Evolutionary conservation across 2,888 invertebrate genomes (phyloP), one percentile per base, ranked within the genome.

Genomic region (Nomada flava): DNA sequence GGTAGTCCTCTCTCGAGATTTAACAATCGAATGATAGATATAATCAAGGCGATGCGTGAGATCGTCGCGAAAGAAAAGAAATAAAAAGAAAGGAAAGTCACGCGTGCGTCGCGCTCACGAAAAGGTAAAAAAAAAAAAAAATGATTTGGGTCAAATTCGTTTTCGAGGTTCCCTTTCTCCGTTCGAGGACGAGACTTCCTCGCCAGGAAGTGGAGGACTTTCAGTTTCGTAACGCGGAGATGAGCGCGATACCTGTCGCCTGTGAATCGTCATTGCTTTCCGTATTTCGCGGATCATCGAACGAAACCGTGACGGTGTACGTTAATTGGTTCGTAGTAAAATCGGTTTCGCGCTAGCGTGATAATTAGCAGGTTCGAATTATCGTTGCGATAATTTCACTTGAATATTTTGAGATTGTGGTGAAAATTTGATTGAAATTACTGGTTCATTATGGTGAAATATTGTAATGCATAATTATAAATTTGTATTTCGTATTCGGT

Each of bases 131-230:
- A 47, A 47, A 15, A 47, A 57, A 52, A 47, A 77, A 52, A 68
- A 74, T 86, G 57, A 89, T 89, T 83, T 72, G 71, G 85, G 89
- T 85, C 89, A 85, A 84, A 88, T 81, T 75, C 79, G 72, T 84
- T 86, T 84, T 86, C 78, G 87, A 77, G 82, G 82, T 75, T 76
- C 77, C 87, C 87, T 84, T 78, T 85, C 81, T 79, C 76, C 52
- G 72, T 65, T 67, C 60, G 82, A 73, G 76, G 76, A 82, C 68
- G 63, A 70, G 42, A 68, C 70, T 86, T 84, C 78, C 76, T 74
- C 76, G 77, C 82, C 82, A 68, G 80, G 71, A 75, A 68, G 76
- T 79, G 74, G 79, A 88, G 83, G 83, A 88, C 87, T 85, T 85
- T 86, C 88, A 68, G 60, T 88, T 88, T 88, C 87, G 81, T 83